A percentile compares a stretch with the other conserved stretches of the same genome.
phyloP scores from a whole-genome alignment of 2,113 vertebrate species.

The Urocolius indicus region DNA sequence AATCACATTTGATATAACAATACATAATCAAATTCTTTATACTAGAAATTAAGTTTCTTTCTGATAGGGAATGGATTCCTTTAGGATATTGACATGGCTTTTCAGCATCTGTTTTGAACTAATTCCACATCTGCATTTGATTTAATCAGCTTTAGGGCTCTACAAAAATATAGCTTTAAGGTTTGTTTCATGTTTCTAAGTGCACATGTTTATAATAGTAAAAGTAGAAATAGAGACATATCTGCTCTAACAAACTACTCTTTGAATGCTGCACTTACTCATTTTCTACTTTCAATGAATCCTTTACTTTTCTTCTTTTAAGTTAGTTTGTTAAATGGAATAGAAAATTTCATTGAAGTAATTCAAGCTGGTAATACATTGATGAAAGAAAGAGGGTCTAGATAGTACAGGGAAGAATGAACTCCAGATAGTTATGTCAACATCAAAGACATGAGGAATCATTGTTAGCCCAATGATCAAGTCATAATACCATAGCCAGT shows the following conservation, averaged over 20 bases:
- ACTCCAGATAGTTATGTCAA: background rate
- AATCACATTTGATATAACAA: slow-evolving; percentile 86
- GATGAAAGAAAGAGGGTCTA: background rate
- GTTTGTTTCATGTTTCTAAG: slow-evolving; percentile 66
- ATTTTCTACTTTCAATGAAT: background rate
- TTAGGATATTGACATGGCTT: slow-evolving; percentile 81
- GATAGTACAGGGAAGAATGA: background rate
- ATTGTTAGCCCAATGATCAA: background rate
- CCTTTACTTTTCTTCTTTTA: background rate
- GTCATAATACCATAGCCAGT: accelerated
- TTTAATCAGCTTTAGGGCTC: slow-evolving; percentile 74
- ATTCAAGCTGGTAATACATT: background rate
- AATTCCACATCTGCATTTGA: slow-evolving; percentile 82
- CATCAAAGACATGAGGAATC: background rate
- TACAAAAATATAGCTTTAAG: slow-evolving; percentile 73
- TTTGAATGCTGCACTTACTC: background rate
- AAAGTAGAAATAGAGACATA: slow-evolving; percentile 55
- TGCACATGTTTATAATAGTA: slow-evolving; percentile 63
- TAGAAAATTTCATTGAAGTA: background rate
- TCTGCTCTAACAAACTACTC: slow-evolving; percentile 32
- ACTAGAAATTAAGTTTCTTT: slow-evolving; percentile 82
- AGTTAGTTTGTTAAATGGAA: background rate
- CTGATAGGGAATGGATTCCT: slow-evolving; percentile 80
- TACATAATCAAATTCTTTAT: slow-evolving; percentile 85
- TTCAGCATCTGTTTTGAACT: slow-evolving; percentile 80